These are phyloP conservation scores for Rhinichthys klamathensis DNA, from an alignment of 2,113 vertebrate genomes.

Conservation along the genomic window DNA sequence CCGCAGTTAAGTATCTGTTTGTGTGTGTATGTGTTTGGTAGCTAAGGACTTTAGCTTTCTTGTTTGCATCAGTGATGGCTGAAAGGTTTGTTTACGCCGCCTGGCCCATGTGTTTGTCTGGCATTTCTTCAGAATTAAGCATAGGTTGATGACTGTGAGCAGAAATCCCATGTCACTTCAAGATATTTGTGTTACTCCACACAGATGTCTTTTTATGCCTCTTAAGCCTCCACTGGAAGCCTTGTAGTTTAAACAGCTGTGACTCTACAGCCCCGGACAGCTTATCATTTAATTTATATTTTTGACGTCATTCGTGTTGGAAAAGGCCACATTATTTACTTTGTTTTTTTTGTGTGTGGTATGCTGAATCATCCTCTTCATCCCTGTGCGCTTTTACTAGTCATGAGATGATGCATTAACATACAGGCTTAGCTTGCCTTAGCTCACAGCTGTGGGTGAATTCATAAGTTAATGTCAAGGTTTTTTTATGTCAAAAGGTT, in stretches of 20 bases:
- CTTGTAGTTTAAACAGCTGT: constrained; percentile 1
- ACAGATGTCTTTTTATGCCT: not conserved
- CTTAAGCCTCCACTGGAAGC: not conserved
- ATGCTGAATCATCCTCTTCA: constrained; percentile 5
- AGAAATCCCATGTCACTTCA: constrained; percentile 3
- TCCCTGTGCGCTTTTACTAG: not conserved
- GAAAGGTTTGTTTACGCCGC: not conserved
- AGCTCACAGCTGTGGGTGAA: not conserved
- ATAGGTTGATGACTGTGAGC: not conserved
- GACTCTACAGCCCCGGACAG: not conserved
- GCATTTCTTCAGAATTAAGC: constrained; percentile 3
- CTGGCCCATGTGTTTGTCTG: constrained; percentile 20
- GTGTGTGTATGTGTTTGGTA: constrained; percentile 21
- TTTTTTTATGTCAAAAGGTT: not conserved
- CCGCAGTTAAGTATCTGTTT: constrained; percentile 72
- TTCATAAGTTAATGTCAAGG: not conserved
- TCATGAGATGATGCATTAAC: not conserved
- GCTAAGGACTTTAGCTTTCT: not conserved
- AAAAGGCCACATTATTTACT: not conserved
- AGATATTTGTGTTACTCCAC: not conserved
- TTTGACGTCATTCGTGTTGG: not conserved
- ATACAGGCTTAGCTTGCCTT: not conserved
- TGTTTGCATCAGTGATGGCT: not conserved
- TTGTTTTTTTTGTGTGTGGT: not conserved
- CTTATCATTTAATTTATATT: not conserved